These are phyloP conservation scores for Dipodomys merriami DNA, from an alignment of 2,113 vertebrate species.

Conservation along the genomic window DNA sequence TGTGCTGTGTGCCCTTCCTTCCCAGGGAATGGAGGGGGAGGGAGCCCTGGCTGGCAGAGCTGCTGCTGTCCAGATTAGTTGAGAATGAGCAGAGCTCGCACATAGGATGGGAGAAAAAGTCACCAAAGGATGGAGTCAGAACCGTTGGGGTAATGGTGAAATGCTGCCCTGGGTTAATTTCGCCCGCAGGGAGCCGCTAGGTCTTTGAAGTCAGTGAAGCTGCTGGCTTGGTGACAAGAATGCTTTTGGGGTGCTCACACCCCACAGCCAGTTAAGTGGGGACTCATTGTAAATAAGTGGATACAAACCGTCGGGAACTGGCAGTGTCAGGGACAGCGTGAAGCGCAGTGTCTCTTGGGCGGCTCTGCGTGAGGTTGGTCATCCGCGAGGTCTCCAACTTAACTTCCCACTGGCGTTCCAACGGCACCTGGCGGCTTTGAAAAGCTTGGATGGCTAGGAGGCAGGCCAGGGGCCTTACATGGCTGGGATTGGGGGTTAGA, in stretches of 20 bases:
- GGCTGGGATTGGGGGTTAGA: too few species aligned
- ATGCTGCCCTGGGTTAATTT: fast-evolving
- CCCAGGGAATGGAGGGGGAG: fast-evolving
- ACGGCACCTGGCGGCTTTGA: neutral
- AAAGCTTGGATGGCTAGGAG: fast-evolving
- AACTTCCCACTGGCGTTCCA: neutral
- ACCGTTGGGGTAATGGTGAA: fast-evolving
- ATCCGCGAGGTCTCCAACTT: fast-evolving
- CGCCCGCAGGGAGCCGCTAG: fast-evolving
- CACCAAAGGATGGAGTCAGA: fast-evolving
- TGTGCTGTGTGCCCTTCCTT: neutral
- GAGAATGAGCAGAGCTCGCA: neutral
- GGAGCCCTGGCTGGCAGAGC: neutral
- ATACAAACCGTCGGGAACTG: fast-evolving
- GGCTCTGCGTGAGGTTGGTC: fast-evolving
- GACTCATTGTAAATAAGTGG: fast-evolving
- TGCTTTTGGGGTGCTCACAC: fast-evolving
- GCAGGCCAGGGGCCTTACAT: neutral
- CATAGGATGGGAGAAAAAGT: fast-evolving
- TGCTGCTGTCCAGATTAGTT: fast-evolving
- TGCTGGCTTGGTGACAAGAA: neutral
- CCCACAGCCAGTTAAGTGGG: fast-evolving
- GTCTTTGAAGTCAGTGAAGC: neutral
- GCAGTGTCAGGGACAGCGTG: too few species aligned
- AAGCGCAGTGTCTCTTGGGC: too few species aligned